Conservation (phyloP, 1,140 invertebrate genomes). For the Drosophila persimilis region DNA sequence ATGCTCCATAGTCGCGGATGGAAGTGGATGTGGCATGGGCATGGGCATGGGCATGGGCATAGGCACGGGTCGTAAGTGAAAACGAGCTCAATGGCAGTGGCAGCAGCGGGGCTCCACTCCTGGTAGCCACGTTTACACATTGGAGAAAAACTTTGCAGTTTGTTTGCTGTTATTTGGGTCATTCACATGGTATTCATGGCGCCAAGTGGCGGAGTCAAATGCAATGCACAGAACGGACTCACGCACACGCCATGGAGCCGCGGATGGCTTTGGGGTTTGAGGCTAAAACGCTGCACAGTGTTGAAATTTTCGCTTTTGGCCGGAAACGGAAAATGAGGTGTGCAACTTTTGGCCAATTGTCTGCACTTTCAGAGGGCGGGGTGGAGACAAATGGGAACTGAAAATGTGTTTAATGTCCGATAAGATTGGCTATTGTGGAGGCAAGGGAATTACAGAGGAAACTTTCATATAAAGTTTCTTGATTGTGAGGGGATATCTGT, state of each 20-base stretch:
- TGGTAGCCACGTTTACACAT: slow-evolving; percentile 42
- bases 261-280: background rate
- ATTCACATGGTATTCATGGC: slow-evolving; percentile 71
- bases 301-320: slow-evolving; percentile 26
- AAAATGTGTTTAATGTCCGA: slow-evolving; percentile 42
- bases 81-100: slow-evolving; percentile 74
- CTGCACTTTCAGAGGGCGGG: slow-evolving; percentile 18
- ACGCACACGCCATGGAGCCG: slow-evolving; percentile 43
- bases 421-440: slow-evolving; percentile 18
- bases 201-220: slow-evolving; percentile 49
- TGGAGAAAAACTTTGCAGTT: slow-evolving; percentile 43
- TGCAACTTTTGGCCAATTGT: slow-evolving; percentile 49
- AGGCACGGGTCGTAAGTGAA: slow-evolving; percentile 47
- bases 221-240: slow-evolving; percentile 51
- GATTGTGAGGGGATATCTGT: too few relatives aligned
- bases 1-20: slow-evolving; percentile 34
- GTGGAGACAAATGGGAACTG: slow-evolving; percentile 24
- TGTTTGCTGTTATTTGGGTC: slow-evolving; percentile 81
- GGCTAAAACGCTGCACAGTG: slow-evolving; percentile 16
- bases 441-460: slow-evolving; percentile 23
- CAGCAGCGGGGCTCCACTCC: slow-evolving; percentile 5
- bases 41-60: background rate
- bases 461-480: background rate
- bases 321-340: slow-evolving; percentile 72
- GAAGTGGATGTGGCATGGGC: slow-evolving; percentile 1